Percentiles rank a stretch among this genome's conserved stretches.
These are phyloP conservation scores for Helarctos malayanus DNA, from an alignment of 2,797 vertebrate genomes.

Conservation along the genomic window DNA sequence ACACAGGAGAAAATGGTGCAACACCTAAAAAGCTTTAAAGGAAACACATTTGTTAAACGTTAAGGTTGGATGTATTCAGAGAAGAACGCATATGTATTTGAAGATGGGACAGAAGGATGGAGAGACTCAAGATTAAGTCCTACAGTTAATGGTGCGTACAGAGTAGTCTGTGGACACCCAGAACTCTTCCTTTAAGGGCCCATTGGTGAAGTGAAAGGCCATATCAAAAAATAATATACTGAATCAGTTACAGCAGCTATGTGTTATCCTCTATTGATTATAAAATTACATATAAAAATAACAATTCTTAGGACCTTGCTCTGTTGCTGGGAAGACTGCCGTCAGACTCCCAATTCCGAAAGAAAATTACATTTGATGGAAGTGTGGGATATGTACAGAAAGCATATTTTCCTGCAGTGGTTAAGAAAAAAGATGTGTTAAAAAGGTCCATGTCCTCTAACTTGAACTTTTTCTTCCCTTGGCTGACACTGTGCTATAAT, in stretches of 20 bases:
- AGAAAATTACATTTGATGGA: neutral
- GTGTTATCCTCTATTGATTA: neutral
- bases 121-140: neutral
- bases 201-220: neutral
- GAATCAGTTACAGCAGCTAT: neutral
- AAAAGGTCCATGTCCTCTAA: neutral
- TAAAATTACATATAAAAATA: slow-evolving; percentile 26
- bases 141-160: neutral
- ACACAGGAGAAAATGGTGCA: neutral
- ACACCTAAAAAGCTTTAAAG: neutral
- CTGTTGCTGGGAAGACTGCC: neutral
- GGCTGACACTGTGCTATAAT: neutral
- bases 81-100: neutral
- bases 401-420: neutral
- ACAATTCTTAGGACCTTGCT: neutral
- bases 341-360: neutral
- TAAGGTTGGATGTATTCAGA: neutral
- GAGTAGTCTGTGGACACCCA: neutral
- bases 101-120: neutral
- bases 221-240: neutral
- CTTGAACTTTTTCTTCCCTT: neutral
- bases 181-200: neutral
- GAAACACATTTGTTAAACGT: neutral
- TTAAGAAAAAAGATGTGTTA: neutral
- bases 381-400: neutral